Base-by-base conservation (phyloP, 1,140 invertebrate species). In the Drosophila simulans region DNA sequence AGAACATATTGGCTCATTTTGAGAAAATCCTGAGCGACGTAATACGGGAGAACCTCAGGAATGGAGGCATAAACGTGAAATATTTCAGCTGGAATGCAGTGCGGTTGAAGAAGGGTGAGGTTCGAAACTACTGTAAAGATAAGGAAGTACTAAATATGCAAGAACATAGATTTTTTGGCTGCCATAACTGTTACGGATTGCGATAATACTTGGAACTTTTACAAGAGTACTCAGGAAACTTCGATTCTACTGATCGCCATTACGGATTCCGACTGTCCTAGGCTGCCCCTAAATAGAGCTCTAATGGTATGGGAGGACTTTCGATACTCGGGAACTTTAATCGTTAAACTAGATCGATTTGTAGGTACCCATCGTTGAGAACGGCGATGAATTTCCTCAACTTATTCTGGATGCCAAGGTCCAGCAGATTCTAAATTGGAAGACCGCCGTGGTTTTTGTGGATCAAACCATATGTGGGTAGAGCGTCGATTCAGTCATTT, bases 301-400 rank as follows among this genome's bases (percentile, higher is more conserved):
- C 92, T 97, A n/a, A 96, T 95, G 40, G 93, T 90, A 60, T 57
- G 35, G 31, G 5, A 42, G 2, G 0, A 1, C 5, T 11, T 17
- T 22, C 0, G n/a, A 0, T 15, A 3, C 5, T 17, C 22, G n/a
- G 11, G 13, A 15, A 20, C 25, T 10, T 20, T 10, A 20, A 45
- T 0, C 40, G 5, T 31, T 1, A 37, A 72, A 10, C 2, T 45
- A 10, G 7, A 39, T 49, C 2, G 3, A 27, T 31, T 5, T 2
- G 0, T 25, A 92, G 91, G 85, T 97, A 27, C 96, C 96, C 0
- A 91, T 95, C 51, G 91, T 95, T 4, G 91, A 92, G 1, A 91
- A 92, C 3, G 95, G 95, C 3, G 93, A 95, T 48, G 96, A 97
- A 92, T 84, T 97, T 40, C 94, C 96, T 0, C 96, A 97, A 93